A percentile compares a stretch with the other conserved stretches of the same genome.
phyloP scores from a whole-genome alignment of 2,113 vertebrate genomes.

The Columbina picui region DNA sequence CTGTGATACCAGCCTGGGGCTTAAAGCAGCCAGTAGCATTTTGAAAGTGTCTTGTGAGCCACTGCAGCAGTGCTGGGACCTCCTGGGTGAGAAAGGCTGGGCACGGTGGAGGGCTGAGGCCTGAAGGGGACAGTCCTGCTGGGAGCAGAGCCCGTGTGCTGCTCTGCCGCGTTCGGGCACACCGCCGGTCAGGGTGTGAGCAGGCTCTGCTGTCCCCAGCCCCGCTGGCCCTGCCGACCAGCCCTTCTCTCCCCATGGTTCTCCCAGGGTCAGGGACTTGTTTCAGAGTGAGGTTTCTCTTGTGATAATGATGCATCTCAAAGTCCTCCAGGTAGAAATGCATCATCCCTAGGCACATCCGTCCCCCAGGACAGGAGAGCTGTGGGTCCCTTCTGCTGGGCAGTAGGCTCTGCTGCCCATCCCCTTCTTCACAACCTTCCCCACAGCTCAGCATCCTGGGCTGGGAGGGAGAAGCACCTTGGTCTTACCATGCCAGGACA shows the following conservation, averaged over 20 bases:
- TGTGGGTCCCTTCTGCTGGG: not conserved
- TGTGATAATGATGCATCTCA: not conserved
- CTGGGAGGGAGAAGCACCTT: not conserved
- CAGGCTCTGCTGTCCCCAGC: not conserved
- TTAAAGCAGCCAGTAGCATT: not conserved
- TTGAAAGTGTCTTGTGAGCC: not conserved
- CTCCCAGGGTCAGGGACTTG: not conserved
- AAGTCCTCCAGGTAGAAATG: not conserved
- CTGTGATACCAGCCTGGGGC: not conserved
- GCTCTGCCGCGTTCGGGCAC: not conserved
- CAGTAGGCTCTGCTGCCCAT: not conserved
- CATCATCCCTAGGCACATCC: not conserved
- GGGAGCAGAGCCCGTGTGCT: not conserved
- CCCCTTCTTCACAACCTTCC: not conserved
- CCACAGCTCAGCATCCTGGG: fast-evolving
- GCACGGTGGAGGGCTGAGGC: not conserved
- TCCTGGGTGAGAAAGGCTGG: not conserved
- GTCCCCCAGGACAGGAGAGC: not conserved
- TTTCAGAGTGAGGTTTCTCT: not conserved
- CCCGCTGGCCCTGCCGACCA: fast-evolving
- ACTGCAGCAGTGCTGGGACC: not conserved
- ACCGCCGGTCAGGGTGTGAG: fast-evolving
- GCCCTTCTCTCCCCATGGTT: not conserved
- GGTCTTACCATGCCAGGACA: not conserved
- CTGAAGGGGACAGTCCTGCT: not conserved